phyloP scores from a whole-genome alignment of 2,888 invertebrate species.

The Apamea sordens region DNA sequence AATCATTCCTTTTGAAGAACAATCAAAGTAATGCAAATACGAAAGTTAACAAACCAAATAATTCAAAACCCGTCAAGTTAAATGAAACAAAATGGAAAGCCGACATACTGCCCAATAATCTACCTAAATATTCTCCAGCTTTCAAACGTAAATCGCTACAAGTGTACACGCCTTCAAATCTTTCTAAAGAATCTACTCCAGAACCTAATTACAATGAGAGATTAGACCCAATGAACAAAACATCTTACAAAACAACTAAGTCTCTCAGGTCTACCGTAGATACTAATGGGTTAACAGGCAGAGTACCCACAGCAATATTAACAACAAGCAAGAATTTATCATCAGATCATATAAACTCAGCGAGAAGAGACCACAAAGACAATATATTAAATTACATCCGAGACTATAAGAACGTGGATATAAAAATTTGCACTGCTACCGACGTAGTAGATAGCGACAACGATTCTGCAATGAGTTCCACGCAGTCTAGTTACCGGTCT shows the following conservation, averaged over 20 bases:
- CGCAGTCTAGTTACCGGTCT: slow-evolving; percentile 94
- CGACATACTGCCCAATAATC: slow-evolving; percentile 86
- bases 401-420: slow-evolving; percentile 86
- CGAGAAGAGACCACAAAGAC: slow-evolving; percentile 80
- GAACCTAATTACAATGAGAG: slow-evolving; percentile 83
- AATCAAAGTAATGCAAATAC: slow-evolving; percentile 77
- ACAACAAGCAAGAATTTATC: slow-evolving; percentile 69
- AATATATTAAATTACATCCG: slow-evolving; percentile 75
- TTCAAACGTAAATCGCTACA: slow-evolving; percentile 94
- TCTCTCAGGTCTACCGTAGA: slow-evolving; percentile 77
- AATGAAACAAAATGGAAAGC: slow-evolving; percentile 87
- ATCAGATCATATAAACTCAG: slow-evolving; percentile 68
- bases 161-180: slow-evolving; percentile 89
- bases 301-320: slow-evolving; percentile 69
- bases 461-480: slow-evolving; percentile 96
- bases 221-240: slow-evolving; percentile 77
- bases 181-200: slow-evolving; percentile 88
- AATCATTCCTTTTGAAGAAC: slow-evolving; percentile 84
- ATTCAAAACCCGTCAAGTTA: slow-evolving; percentile 77
- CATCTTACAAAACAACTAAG: slow-evolving; percentile 75
- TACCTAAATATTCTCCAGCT: slow-evolving; percentile 95
- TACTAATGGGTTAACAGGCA: slow-evolving; percentile 73
- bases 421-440: slow-evolving; percentile 86
- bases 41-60: slow-evolving; percentile 77
- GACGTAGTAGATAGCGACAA: slow-evolving; percentile 94